Base-by-base conservation (phyloP, 1,140 invertebrate species). In the Platyura marginata region DNA sequence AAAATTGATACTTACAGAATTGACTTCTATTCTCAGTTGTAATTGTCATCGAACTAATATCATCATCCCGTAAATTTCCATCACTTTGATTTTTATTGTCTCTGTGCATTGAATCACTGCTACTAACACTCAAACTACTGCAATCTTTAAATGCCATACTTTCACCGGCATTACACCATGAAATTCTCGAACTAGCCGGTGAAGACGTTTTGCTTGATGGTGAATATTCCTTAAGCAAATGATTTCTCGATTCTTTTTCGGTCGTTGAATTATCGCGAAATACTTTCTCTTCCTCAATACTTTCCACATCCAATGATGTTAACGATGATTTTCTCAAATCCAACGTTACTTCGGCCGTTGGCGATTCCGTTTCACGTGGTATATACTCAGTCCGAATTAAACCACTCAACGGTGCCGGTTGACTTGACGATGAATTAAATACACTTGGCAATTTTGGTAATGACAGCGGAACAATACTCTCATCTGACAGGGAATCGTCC, bases 121-220 rank as follows among this genome's bases (percentile, higher is more conserved):
- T 72, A 50, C 68, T 72, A 40, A 65, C 50, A 41, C 52, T 54
- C 19, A 69, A 62, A 41, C 68, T 73, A 16, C 70, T 70, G 39
- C 75, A 73, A 32, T 77, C 72, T 21, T 52, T 53, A 37, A 48
- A 51, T 0, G 74, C 74, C 69, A 79, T 70, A 0, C 75, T 74
- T 49, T 79, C 76, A 0, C 75, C 75, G 0, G 60, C 66, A 45
- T 72, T 68, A 0, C 67, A 69, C 61, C 73, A 74, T 38, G 57
- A 63, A 8, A 48, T 67, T 59, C 44, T 67, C 57, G 48, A 70
- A 59, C 33, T 67, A 57, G 45, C 65, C 65, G 37, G 56, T 57
- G 34, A 65, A 50, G 57, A 62, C 62, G 21, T 63, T 65, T 50
- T 68, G 62, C 40, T 59, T 44, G 41, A 48, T 25, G 42, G 43